A percentile compares a stretch with the other conserved stretches of the same genome.
Conservation (phyloP, 2,113 vertebrate species). For the Desmodus rotundus region DNA sequence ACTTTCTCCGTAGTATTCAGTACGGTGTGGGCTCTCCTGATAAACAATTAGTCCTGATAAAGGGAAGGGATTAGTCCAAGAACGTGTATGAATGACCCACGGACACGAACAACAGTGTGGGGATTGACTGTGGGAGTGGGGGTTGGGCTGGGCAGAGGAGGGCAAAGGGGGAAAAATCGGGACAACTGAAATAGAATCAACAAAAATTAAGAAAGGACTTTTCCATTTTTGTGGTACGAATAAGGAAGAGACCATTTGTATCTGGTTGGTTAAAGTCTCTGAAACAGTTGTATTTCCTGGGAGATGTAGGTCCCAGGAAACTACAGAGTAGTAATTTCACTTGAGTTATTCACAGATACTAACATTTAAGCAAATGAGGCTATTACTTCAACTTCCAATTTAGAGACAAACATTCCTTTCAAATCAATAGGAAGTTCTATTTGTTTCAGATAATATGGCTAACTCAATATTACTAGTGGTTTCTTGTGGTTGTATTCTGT, state of each 20-base stretch:
- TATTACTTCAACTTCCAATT: conserved; percentile 66
- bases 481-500: background rate
- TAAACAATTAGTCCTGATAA: background rate
- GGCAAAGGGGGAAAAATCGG: no score
- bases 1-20: background rate
- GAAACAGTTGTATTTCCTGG: conserved; percentile 11
- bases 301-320: conserved; percentile 47
- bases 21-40: background rate
- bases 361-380: conserved; percentile 76
- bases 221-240: background rate
- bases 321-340: conserved; percentile 67
- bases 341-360: conserved; percentile 76
- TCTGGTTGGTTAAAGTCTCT: conserved; percentile 39
- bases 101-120: no score
- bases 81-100: no score
- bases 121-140: no score
- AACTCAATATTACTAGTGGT: background rate
- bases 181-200: no score
- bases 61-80: no score
- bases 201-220: background rate
- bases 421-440: conserved; percentile 46
- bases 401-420: conserved; percentile 54
- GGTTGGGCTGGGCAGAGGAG: no score
- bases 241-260: background rate
- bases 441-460: background rate